Evolutionary conservation across 2,888 invertebrate species (phyloP).

Genomic region (Frankliniella fusca): DNA sequence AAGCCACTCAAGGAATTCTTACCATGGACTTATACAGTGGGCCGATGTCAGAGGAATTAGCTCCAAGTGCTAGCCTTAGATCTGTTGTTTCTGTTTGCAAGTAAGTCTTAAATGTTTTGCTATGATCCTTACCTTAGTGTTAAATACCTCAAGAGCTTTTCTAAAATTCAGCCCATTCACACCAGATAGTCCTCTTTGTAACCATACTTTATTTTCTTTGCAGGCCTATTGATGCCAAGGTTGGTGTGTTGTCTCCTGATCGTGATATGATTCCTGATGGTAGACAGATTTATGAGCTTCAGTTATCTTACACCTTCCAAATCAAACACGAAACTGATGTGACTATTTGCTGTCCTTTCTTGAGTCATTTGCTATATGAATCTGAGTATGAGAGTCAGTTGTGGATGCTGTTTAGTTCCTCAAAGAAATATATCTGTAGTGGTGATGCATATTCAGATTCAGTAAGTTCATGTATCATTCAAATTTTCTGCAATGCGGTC

Average conservation of each 20-base stretch:
- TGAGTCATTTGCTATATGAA: constrained; percentile 89
- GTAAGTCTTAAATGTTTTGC: constrained; percentile 44
- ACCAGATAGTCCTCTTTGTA: neutral
- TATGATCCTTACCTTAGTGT: neutral
- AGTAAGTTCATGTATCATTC: constrained; percentile 49
- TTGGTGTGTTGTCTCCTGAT: constrained; percentile 64
- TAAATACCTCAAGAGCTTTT: too few relatives aligned
- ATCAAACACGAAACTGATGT: constrained; percentile 78
- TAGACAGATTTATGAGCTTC: constrained; percentile 85
- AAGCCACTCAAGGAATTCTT: constrained; percentile 70
- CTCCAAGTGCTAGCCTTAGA: constrained; percentile 70
- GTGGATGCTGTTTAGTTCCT: constrained; percentile 91
- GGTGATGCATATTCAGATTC: constrained; percentile 88
- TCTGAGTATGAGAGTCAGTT: constrained; percentile 93
- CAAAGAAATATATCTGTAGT: constrained; percentile 78
- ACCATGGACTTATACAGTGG: constrained; percentile 63
- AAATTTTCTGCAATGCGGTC: neutral
- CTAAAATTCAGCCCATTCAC: neutral
- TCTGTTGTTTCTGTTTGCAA: constrained; percentile 65
- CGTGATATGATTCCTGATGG: constrained; percentile 84
- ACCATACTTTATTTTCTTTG: constrained; percentile 39
- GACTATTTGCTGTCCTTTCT: constrained; percentile 68
- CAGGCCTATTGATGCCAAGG: constrained; percentile 77
- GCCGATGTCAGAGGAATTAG: constrained; percentile 72
- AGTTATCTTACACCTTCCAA: constrained; percentile 82